Conservation (phyloP, 2,888 invertebrate species). For the Theretra japonica region DNA sequence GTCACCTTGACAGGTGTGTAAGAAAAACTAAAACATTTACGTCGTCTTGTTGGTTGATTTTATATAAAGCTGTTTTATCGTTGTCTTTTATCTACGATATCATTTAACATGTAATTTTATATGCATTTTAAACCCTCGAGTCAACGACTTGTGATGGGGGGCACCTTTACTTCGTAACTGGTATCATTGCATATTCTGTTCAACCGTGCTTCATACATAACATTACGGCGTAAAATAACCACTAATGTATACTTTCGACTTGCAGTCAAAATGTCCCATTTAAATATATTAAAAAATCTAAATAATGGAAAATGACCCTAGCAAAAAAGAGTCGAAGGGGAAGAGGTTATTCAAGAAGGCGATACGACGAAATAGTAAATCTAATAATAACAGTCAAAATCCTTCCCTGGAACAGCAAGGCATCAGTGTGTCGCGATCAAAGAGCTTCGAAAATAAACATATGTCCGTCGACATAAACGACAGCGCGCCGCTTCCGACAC, state of each 20-base stretch:
- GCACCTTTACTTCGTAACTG: constrained; percentile 60
- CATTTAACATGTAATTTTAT: constrained; percentile 63
- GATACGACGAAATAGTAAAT: constrained; percentile 72
- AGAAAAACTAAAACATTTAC: constrained; percentile 48
- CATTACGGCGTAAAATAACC: not conserved
- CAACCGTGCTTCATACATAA: not conserved
- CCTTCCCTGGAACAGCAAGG: constrained; percentile 58
- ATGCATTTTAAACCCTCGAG: constrained; percentile 56
- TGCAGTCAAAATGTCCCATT: constrained; percentile 72
- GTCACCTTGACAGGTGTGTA: constrained; percentile 49
- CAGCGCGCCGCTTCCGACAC: constrained; percentile 61
- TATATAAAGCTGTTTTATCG: constrained; percentile 46
- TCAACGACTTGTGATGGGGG: constrained; percentile 64
- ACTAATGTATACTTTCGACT: constrained; percentile 43
- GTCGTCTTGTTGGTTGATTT: constrained; percentile 48
- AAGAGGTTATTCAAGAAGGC: constrained; percentile 78
- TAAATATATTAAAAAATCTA: constrained; percentile 55
- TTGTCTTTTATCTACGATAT: constrained; percentile 44
- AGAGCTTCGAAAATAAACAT: constrained; percentile 68
- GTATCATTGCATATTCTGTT: constrained; percentile 41
- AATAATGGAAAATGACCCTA: constrained; percentile 83
- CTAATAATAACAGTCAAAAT: constrained; percentile 64
- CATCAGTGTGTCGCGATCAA: constrained; percentile 62
- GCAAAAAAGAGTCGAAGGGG: constrained; percentile 79
- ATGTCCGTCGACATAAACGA: constrained; percentile 61